Evolutionary conservation across 2,888 invertebrate genomes (phyloP).

Genomic region (Limenitis camilla): DNA sequence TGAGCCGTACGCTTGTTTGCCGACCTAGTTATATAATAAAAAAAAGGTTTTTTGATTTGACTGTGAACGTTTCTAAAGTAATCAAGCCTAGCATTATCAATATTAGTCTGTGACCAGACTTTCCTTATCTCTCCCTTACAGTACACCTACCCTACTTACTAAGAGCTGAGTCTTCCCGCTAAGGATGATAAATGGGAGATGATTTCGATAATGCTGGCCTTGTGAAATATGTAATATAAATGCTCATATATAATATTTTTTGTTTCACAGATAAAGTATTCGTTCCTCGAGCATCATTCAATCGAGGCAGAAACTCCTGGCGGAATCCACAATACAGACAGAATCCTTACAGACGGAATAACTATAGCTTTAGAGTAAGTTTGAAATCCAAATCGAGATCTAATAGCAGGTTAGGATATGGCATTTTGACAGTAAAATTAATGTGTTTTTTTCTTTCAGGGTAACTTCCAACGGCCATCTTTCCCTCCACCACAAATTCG

Average conservation of each 20-base stretch:
- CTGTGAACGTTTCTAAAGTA: no score
- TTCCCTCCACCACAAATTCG: conserved; percentile 44
- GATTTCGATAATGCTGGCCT: background rate
- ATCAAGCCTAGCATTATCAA: no score
- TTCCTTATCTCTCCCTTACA: no score
- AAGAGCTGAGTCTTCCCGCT: no score
- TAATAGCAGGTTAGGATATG: background rate
- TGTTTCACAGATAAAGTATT: conserved; percentile 52
- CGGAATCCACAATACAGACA: conserved; percentile 41
- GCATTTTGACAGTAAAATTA: background rate
- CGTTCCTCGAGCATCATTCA: conserved; percentile 42
- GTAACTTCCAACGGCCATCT: conserved; percentile 47
- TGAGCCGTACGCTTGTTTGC: no score
- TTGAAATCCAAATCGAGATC: background rate
- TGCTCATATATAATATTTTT: background rate
- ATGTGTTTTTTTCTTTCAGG: conserved; percentile 35
- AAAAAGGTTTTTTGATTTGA: no score
- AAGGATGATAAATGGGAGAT: background rate
- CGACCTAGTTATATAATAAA: no score
- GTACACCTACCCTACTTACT: no score
- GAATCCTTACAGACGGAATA: conserved; percentile 43
- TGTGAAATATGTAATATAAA: background rate
- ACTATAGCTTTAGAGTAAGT: conserved; percentile 32
- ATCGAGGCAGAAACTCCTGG: conserved; percentile 45
- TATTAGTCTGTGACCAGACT: no score